Evolutionary conservation across 2,888 invertebrate genomes (phyloP), one percentile per base, ranked within the genome.

Genomic region (Fragum sueziense): DNA sequence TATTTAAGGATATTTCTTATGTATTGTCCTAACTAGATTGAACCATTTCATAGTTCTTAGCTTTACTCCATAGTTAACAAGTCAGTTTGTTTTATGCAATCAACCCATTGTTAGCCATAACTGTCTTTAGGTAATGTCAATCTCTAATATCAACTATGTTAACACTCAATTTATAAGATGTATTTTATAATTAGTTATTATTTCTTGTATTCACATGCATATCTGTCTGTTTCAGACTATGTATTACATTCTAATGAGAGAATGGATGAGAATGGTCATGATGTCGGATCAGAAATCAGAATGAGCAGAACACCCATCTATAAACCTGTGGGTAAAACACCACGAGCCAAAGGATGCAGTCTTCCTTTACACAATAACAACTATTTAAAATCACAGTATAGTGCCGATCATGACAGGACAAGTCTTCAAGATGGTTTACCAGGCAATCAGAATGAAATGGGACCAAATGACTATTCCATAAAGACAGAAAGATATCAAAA

Each of bases 251-350:
- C 31, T n/a, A 2, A 33, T 33, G 4, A 33, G 7, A 33, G 17
- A 2, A 7, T 2, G 0, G 61, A 33, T 33, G 33, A 41, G 0
- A 27, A 65, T 22, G 65, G 17, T 22, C 27, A 65, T 25, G 11
- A 14, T 41, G 11, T n/a, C 25, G n/a, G 4, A 9, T 3, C 41
- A 41, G 37, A 27, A 14, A 65, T 65, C 6, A 25, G 27, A 65
- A 14, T 65, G 41, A 65, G 65, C 41, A 9, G 65, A 22, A 65
- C 65, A 22, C 65, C 65, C 22, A 65, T 65, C 65, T 65, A 25
- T 14, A 65, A 65, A 27, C 65, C 65, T 3, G 17, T n/a, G 1
- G 27, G 25, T 27, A 65, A 41, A 27, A 25, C 65, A 3, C 2
- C 65, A 14, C 11, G 31, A 7, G 11, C 22, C 1, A 41, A 37